phyloP scores from a whole-genome alignment of 2,797 vertebrate species.

The Pseudochirops corinnae region DNA sequence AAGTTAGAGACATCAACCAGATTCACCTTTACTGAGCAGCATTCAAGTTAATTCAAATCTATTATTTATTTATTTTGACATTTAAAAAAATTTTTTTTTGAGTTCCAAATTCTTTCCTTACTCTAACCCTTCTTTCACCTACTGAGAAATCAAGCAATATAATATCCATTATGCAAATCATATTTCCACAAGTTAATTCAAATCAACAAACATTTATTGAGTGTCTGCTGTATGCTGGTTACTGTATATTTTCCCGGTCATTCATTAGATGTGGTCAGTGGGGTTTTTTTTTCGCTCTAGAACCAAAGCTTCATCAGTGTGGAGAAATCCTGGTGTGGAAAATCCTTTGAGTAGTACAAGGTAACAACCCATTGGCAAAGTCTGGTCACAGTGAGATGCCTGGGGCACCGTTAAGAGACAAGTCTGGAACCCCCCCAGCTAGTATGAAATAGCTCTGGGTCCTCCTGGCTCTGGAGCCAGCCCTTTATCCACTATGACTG shows the following conservation, averaged over 20 bases:
- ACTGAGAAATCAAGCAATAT: background rate
- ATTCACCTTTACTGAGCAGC: background rate
- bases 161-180: background rate
- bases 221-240: background rate
- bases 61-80: background rate
- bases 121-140: background rate
- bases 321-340: background rate
- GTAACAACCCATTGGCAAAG: background rate
- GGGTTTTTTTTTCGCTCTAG: background rate
- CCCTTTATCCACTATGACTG: background rate
- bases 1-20: background rate
- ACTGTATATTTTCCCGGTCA: background rate
- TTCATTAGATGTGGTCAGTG: background rate
- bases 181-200: background rate
- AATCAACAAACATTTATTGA: background rate
- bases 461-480: background rate
- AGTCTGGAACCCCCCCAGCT: background rate
- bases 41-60: background rate
- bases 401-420: background rate
- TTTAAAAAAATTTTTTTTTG: background rate
- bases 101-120: background rate
- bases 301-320: background rate
- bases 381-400: background rate
- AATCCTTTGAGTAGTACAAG: background rate
- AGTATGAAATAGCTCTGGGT: background rate